phyloP scores from a whole-genome alignment of 2,797 vertebrate species.

The Pseudomugil gertrudae region DNA sequence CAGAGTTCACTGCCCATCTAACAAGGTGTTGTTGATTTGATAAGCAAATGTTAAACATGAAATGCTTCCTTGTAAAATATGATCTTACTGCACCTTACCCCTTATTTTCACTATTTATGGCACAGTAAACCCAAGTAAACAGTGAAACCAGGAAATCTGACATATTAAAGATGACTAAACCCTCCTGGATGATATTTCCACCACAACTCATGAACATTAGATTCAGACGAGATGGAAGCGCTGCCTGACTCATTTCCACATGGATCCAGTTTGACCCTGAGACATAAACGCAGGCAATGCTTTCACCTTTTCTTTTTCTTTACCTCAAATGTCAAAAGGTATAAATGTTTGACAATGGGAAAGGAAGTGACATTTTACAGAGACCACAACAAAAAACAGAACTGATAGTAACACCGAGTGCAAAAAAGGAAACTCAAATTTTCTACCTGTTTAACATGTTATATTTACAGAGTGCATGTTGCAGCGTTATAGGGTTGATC shows the following conservation, averaged over 20 bases:
- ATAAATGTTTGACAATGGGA: not conserved
- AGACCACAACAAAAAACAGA: not conserved
- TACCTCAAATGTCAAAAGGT: not conserved
- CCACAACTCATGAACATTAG: slow-evolving; percentile 17
- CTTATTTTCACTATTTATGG: slow-evolving; percentile 15
- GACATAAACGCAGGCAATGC: not conserved
- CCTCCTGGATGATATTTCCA: slow-evolving; percentile 19
- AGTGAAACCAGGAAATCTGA: slow-evolving; percentile 29
- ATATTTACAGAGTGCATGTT: not conserved
- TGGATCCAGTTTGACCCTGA: slow-evolving; percentile 17
- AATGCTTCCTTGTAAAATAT: slow-evolving; percentile 6
- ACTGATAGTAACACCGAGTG: not conserved
- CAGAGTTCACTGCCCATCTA: slow-evolving; percentile 8
- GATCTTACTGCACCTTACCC: not conserved
- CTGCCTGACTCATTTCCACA: slow-evolving; percentile 26
- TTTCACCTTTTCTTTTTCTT: not conserved
- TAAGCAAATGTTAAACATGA: slow-evolving; percentile 33
- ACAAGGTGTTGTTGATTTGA: not conserved
- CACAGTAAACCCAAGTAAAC: slow-evolving; percentile 17
- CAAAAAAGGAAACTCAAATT: not conserved
- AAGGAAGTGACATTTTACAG: slow-evolving; percentile 13
- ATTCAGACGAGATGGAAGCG: slow-evolving; percentile 24
- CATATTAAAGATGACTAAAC: slow-evolving; percentile 43
- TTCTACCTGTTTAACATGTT: not conserved
- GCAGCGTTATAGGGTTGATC: slow-evolving; percentile 24